Base-by-base conservation (phyloP, 2,888 invertebrate genomes). In the Hoplodrina blanda region DNA sequence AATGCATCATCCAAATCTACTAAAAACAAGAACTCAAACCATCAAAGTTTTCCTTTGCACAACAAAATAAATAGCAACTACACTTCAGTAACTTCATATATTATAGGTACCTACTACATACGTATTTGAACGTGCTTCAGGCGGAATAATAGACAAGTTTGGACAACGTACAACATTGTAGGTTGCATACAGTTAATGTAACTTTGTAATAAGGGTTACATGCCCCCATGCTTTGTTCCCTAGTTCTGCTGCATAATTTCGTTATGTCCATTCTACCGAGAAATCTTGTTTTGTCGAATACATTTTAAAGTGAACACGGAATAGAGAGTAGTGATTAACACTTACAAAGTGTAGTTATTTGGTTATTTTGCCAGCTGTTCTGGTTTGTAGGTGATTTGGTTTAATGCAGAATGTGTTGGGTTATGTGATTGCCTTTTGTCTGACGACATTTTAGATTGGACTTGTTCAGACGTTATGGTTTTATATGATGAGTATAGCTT, bases 201-300 rank as follows among this genome's bases (percentile, higher is more conserved):
- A 94, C 93, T 94, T 92, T 89, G 91, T 93, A 92, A 92, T 93
- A 91, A 92, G 91, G 92, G 91, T 90, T 91, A 88, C 74, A 62
- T 84, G 87, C 86, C 87, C 85, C 85, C 87, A 89, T 83, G 88
- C 80, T 78, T 85, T 86, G 87, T 88, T 82, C 85, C 86, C 88
- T 79, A 19, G 66, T 66, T 71, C 84, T 87, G 87, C 82, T 92
- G 93, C 91, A 93, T 94, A 93, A 93, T 94, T 90, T 91, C 86
- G 92, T 94, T 93, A 90, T 91, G 91, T 85, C 89, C 89, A 89
- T 89, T 90, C 88, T 88, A 88, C 89, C 87, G 90, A 88, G 89
- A 91, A 92, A 91, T 90, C 87, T 88, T 85, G 88, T 90, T 80
- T 75, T 89, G 83, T 79, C 80, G 80, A 87, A 86, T 88, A 87